Conservation (phyloP, 2,888 invertebrate species). For the Rhagophthalmus giganteus region DNA sequence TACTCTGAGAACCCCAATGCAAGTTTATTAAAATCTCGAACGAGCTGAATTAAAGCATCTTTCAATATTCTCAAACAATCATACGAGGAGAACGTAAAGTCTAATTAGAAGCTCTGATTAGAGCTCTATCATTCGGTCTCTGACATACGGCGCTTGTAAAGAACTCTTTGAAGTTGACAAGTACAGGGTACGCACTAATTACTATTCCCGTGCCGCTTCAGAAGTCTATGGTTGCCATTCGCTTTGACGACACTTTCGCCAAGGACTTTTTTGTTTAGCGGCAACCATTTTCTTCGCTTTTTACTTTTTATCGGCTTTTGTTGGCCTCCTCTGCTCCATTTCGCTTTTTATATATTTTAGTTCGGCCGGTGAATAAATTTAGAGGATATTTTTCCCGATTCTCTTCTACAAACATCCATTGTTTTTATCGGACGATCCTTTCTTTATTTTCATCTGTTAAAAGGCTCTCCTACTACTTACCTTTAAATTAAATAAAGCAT, state of each 20-base stretch:
- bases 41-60: conserved; percentile 15
- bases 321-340: conserved; percentile 20
- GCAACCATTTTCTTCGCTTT: conserved; percentile 24
- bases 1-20: neutral
- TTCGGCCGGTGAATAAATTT: conserved; percentile 17
- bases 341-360: conserved; percentile 16
- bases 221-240: conserved; percentile 20
- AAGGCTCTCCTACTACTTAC: conserved; percentile 10
- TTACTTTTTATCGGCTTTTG: conserved; percentile 24
- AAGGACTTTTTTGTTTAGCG: conserved; percentile 26
- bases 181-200: conserved; percentile 34
- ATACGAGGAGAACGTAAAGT: conserved; percentile 23
- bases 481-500: conserved; percentile 17
- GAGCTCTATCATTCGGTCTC: conserved; percentile 18
- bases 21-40: conserved; percentile 20
- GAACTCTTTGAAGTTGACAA: conserved; percentile 31
- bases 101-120: conserved; percentile 28
- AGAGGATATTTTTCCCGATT: conserved; percentile 11
- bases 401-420: conserved; percentile 18
- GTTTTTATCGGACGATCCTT: conserved; percentile 16
- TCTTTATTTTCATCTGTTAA: conserved; percentile 12
- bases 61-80: conserved; percentile 22
- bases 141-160: conserved; percentile 20
- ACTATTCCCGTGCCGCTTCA: conserved; percentile 29
- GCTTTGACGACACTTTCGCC: conserved; percentile 26